A percentile compares a stretch with the other conserved stretches of the same genome.
These are phyloP conservation scores for Drosophila willistoni DNA, from an alignment of 1,140 invertebrate genomes.

Conservation along the genomic window DNA sequence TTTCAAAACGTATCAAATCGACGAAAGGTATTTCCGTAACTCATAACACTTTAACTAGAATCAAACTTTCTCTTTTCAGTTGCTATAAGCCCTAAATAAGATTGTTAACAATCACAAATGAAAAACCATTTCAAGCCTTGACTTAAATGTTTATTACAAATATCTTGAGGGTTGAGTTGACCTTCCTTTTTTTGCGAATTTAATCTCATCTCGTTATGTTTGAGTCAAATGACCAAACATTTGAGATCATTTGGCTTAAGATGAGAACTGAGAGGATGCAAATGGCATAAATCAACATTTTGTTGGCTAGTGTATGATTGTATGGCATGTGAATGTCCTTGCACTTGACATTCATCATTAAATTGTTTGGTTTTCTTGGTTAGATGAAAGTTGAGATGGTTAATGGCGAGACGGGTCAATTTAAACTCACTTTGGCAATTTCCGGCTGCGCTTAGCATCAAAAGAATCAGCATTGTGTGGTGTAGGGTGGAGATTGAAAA, in stretches of 20 bases:
- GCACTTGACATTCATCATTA: neutral
- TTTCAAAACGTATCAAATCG: too few species aligned
- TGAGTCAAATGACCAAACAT: neutral
- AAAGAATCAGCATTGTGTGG: conserved; percentile 54
- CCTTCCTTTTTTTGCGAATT: too few species aligned
- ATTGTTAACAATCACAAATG: too few species aligned
- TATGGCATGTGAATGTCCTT: conserved; percentile 10
- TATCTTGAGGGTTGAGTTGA: neutral
- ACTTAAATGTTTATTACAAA: too few species aligned
- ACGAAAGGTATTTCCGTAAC: too few species aligned
- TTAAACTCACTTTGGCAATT: conserved; percentile 71
- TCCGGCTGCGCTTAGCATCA: conserved; percentile 59
- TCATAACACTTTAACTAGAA: too few species aligned
- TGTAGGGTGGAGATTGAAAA: conserved; percentile 33
- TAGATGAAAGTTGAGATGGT: conserved; percentile 4
- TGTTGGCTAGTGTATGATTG: conserved; percentile 7
- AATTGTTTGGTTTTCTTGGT: neutral
- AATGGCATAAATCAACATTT: neutral
- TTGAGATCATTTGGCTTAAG: neutral
- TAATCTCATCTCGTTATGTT: neutral
- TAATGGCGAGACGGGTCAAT: conserved; percentile 12
- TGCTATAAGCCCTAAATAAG: too few species aligned
- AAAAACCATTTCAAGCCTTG: too few species aligned
- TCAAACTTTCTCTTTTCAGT: too few species aligned
- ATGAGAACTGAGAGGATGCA: neutral